These are phyloP conservation scores for Centropus bengalensis DNA, from an alignment of 2,113 vertebrate species.

Conservation along the genomic window DNA sequence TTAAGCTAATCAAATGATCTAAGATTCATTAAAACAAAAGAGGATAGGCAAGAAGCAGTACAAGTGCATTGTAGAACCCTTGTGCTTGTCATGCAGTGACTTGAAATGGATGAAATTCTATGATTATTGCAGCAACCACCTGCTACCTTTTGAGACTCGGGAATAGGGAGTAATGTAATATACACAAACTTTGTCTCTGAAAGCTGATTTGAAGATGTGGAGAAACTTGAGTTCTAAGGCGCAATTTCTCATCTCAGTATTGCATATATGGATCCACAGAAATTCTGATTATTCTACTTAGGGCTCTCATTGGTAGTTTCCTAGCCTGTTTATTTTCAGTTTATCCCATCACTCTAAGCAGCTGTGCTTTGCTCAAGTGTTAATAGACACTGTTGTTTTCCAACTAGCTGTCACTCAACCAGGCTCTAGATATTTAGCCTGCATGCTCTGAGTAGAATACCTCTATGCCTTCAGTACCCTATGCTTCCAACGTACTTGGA, in stretches of 20 bases:
- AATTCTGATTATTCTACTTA: not conserved
- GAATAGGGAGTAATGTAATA: not conserved
- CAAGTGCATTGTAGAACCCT: not conserved
- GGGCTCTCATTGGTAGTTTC: not conserved
- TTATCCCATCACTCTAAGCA: not conserved
- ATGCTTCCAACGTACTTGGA: too few species aligned
- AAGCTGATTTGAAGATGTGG: not conserved
- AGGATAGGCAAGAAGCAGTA: not conserved
- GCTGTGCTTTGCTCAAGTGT: not conserved
- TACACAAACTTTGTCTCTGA: not conserved
- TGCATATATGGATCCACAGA: not conserved
- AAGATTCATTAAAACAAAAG: not conserved
- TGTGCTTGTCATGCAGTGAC: not conserved
- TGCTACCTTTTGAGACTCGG: not conserved
- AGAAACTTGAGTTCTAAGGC: not conserved
- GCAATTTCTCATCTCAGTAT: not conserved
- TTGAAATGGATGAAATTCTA: not conserved
- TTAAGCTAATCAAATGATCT: not conserved
- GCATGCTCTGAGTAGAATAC: not conserved
- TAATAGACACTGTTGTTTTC: not conserved
- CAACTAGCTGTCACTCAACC: not conserved
- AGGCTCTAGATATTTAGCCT: not conserved
- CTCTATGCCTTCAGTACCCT: not conserved
- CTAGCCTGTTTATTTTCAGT: not conserved
- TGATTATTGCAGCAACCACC: not conserved